Conservation (phyloP, 2,113 vertebrate genomes). For the Rhadina sibilatrix region DNA sequence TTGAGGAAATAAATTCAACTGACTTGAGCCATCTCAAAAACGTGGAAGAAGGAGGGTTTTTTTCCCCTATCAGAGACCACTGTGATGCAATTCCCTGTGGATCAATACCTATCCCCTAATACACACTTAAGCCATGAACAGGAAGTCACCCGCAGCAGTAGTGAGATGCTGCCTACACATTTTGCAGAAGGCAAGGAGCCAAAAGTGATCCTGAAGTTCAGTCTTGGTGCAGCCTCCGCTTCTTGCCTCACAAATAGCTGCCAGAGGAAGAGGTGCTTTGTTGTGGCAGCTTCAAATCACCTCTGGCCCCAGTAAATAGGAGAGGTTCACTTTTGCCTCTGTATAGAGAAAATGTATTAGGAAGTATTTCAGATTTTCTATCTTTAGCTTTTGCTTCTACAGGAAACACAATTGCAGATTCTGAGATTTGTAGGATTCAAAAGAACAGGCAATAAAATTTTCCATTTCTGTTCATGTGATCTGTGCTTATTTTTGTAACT, state of each 20-base stretch:
- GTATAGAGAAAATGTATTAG: not conserved
- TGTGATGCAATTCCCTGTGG: not conserved
- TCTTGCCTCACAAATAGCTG: not conserved
- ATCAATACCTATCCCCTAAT: not conserved
- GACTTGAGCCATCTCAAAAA: not conserved
- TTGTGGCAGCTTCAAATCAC: not conserved
- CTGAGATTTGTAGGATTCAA: not conserved
- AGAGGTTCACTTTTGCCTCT: not conserved
- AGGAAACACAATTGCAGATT: not conserved
- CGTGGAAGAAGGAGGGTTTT: fast-evolving
- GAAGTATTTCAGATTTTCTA: not conserved
- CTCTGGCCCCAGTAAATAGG: not conserved
- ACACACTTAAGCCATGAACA: not conserved
- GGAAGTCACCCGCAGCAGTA: not conserved
- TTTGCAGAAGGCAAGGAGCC: not conserved
- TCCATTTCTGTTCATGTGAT: not conserved
- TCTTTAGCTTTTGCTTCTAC: not conserved
- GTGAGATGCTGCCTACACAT: not conserved
- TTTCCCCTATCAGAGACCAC: not conserved
- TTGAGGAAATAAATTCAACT: not conserved
- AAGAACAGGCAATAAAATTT: not conserved
- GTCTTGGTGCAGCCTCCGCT: not conserved
- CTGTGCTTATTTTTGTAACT: not conserved
- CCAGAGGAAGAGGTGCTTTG: not conserved
- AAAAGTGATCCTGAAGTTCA: not conserved